phyloP scores from a whole-genome alignment of 2,888 invertebrate genomes.

The Himalopsyche kuldschensis region DNA sequence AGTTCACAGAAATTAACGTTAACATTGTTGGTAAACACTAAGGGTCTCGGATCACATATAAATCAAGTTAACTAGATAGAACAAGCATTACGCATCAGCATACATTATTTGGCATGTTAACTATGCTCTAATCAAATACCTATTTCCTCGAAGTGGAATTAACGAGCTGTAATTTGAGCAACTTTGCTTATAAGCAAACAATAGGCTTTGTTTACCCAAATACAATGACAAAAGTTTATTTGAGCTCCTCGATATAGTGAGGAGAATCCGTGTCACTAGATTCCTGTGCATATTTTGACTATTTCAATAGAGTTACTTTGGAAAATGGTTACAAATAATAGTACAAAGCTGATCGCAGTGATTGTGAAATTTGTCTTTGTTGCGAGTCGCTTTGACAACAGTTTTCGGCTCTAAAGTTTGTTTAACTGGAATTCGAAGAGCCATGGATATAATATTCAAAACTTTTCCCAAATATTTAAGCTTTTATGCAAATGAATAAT shows the following conservation, averaged over 20 bases:
- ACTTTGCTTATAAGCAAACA: constrained; percentile 24
- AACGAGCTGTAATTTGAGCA: constrained; percentile 28
- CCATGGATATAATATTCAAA: background rate
- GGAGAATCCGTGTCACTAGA: constrained; percentile 12
- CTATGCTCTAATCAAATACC: constrained; percentile 27
- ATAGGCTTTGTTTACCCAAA: constrained; percentile 33
- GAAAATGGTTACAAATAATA: constrained; percentile 16
- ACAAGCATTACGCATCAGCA: background rate
- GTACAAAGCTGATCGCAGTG: constrained; percentile 8
- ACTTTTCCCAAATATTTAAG: background rate
- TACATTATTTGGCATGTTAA: constrained; percentile 24
- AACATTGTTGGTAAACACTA: background rate
- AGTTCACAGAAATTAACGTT: too few species aligned
- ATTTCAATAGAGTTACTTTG: constrained; percentile 18
- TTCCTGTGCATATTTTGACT: constrained; percentile 29
- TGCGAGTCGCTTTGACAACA: background rate
- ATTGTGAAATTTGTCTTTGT: constrained; percentile 19
- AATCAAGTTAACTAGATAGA: background rate
- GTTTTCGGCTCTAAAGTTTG: background rate
- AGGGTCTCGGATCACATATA: background rate
- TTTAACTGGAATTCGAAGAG: background rate
- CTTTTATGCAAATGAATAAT: background rate
- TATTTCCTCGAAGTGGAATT: constrained; percentile 14
- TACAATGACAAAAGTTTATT: constrained; percentile 36
- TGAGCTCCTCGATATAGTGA: constrained; percentile 2